These are phyloP conservation scores for Lamprologus speciosus DNA, from an alignment of 2,113 vertebrate species.

Conservation along the genomic window DNA sequence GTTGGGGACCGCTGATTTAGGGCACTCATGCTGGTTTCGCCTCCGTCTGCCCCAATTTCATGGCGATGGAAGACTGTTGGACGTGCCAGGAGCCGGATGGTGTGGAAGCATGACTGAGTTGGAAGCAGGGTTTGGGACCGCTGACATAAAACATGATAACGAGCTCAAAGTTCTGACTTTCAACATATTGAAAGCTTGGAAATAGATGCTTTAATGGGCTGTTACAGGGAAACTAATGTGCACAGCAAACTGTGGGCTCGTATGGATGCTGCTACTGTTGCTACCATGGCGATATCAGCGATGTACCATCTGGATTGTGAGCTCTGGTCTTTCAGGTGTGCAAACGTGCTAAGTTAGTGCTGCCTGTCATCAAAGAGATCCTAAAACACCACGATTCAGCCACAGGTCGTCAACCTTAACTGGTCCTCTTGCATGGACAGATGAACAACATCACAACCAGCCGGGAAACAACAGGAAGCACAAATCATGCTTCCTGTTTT, in stretches of 20 bases:
- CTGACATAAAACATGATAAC: neutral
- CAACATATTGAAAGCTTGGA: neutral
- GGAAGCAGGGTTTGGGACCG: neutral
- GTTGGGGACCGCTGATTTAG: fast-evolving
- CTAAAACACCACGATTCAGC: neutral
- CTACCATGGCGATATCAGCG: neutral
- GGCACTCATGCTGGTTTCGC: neutral
- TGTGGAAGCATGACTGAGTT: neutral
- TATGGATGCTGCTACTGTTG: neutral
- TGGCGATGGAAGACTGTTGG: neutral
- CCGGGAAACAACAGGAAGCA: neutral
- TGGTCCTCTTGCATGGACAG: neutral
- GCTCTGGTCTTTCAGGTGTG: neutral
- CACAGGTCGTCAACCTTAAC: too few relatives aligned
- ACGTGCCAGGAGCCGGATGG: neutral
- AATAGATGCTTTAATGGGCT: neutral
- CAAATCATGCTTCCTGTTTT: neutral
- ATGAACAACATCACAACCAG: neutral
- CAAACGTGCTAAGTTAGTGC: neutral
- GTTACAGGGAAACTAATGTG: neutral
- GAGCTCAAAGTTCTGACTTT: neutral
- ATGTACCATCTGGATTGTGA: neutral
- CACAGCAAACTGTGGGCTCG: neutral
- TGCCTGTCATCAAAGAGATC: neutral
- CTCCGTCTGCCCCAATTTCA: neutral